Conservation (phyloP, 2,888 invertebrate species). For the Seladonia tumulorum region DNA sequence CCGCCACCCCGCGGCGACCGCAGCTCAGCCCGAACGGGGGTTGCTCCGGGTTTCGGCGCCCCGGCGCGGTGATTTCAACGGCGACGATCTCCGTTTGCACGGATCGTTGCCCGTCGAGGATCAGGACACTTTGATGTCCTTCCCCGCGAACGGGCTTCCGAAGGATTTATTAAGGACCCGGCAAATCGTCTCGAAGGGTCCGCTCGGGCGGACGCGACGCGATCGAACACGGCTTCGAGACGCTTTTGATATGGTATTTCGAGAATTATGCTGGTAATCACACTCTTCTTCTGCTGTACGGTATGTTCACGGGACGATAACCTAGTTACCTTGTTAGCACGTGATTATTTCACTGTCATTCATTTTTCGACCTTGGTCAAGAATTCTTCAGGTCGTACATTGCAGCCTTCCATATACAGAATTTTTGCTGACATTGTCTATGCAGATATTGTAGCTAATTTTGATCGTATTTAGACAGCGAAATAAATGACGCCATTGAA, state of each 20-base stretch:
- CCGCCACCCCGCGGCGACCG: constrained; percentile 52
- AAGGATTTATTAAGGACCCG: constrained; percentile 57
- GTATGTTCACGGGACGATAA: not conserved
- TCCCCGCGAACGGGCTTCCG: constrained; percentile 40
- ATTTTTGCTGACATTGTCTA: not conserved
- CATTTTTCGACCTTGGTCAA: not conserved
- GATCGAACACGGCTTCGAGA: constrained; percentile 30
- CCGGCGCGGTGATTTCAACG: constrained; percentile 66
- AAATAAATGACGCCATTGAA: not conserved
- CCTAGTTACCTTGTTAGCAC: not conserved
- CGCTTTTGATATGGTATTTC: not conserved
- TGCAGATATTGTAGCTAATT: not conserved
- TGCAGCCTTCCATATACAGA: not conserved
- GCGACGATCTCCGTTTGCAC: constrained; percentile 36
- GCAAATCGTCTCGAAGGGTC: constrained; percentile 51
- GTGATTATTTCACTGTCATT: not conserved
- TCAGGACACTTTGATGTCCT: constrained; percentile 60
- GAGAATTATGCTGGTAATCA: not conserved
- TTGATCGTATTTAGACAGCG: fast-evolving
- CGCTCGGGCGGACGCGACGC: constrained; percentile 27
- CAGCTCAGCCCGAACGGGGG: constrained; percentile 22
- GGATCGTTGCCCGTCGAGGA: constrained; percentile 58
- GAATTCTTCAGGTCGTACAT: not conserved
- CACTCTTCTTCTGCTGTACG: not conserved
- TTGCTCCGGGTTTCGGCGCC: constrained; percentile 5